Base-by-base conservation (phyloP, 2,888 invertebrate genomes). In the Dendrolimus houi region DNA sequence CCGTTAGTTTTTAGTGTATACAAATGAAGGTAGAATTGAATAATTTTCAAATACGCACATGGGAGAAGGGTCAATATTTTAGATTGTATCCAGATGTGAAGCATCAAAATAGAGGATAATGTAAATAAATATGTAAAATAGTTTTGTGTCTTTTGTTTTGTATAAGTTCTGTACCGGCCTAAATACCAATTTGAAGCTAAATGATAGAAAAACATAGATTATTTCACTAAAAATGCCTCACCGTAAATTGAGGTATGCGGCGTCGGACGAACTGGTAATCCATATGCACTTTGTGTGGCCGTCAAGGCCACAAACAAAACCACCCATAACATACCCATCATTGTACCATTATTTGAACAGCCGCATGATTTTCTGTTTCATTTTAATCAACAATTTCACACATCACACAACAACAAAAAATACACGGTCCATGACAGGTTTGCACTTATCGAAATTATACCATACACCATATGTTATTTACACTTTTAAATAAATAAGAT, bases 331-430 rank as follows among this genome's bases (percentile, higher is more conserved):
- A 79, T 75, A 79, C 79, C 81, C 83, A 89, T 87, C 74, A 86
- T 89, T 83, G 74, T 82, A 77, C 83, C 87, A 87, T 87, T 88
- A 90, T 90, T 86, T 86, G 78, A 77, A 86, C 81, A 83, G 75
- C 76, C 81, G 79, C 73, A 81, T 79, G 75, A 88, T 81, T 88
- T 86, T 87, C 70, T 80, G 81, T 86, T 83, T 87, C 87, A 88
- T 87, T 87, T 87, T 87, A 87, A 88, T 85, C 82, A 81, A 79
- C 70, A 77, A 82, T 85, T 82, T 81, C 76, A 82, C 80, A 85
- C 81, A 85, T 83, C 87, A 87, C 80, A 83, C 88, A 79, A 87
- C 83, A 83, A 85, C 85, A 88, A 85, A 83, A 88, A 87, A 86
- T 86, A 85, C 84, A 87, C 86, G 80, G 87, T 89, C 80, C 86